Conservation (phyloP, 1,140 invertebrate genomes). For the Drosophila yakuba region DNA sequence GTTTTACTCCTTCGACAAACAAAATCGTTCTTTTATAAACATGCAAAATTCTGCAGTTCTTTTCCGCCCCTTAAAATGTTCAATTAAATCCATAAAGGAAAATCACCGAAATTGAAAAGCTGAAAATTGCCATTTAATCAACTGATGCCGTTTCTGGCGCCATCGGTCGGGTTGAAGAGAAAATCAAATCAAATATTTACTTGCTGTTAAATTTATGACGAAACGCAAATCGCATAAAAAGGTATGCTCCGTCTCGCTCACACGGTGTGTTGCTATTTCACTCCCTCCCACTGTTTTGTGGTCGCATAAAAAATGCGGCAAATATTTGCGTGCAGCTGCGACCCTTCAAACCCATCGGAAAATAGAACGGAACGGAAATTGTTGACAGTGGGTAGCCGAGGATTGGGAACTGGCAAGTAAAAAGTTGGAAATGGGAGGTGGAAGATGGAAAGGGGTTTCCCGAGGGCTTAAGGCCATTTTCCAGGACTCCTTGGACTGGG, state of each 20-base stretch:
- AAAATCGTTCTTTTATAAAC: not conserved
- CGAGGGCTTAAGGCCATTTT: conserved; percentile 21
- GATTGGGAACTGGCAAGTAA: not conserved
- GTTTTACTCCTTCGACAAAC: not conserved
- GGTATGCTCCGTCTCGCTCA: conserved; percentile 1
- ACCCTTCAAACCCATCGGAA: conserved; percentile 22
- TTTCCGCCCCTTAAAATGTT: conserved; percentile 9
- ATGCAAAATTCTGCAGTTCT: not conserved
- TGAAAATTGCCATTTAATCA: conserved; percentile 66
- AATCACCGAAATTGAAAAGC: conserved; percentile 40
- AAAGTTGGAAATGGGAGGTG: not conserved
- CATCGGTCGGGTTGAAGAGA: conserved; percentile 7
- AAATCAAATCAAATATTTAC: conserved; percentile 79
- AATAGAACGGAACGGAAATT: not conserved
- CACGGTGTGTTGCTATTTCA: conserved; percentile 2
- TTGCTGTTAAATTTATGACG: conserved; percentile 76
- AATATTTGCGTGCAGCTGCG: conserved; percentile 73
- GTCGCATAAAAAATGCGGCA: conserved; percentile 67
- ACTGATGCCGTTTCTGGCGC: conserved; percentile 24
- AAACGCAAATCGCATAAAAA: conserved; percentile 65
- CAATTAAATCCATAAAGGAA: conserved; percentile 29
- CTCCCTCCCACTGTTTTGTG: conserved; percentile 23
- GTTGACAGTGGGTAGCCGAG: not conserved
- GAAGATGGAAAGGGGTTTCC: not conserved
- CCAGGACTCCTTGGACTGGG: conserved; percentile 15